Evolutionary conservation across 2,888 invertebrate genomes (phyloP), one percentile per base, ranked within the genome.

Genomic region (Linnaemya tessellans): DNA sequence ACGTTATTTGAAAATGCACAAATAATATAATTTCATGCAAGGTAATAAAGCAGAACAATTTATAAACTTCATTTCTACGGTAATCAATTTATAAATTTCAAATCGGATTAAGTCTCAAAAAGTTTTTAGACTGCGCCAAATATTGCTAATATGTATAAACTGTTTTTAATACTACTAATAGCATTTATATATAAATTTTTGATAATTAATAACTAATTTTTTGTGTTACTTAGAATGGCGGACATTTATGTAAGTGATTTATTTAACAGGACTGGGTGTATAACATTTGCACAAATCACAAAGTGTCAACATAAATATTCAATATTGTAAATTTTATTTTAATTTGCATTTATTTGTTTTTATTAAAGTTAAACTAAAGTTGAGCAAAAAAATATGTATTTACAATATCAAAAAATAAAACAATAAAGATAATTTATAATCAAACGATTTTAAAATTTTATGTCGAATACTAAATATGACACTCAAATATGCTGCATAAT

Each of bases 21-120:
- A 49, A 71, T 38, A 35, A 71, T 65, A 54, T 65, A 51, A 71
- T 51, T 67, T 60, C 49, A 67, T 49, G 51, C 49, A 22, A 70
- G 56, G 56, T 25, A 70, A 70, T 70, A 41, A 41, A 70, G 56
- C 70, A 13, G 10, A 70, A 35, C 22, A 56, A 56, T 65, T 25
- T 65, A 10, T 11, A 75, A 38, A 30, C 54, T 43, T 9, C 13
- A 18, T 35, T 41, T 22, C 13, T 49, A 22, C 10, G 18, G 15
- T 54, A 41, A 77, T 25, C 13, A 56, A 65, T 75, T 75, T 65
- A 65, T 65, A 51, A 65, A 54, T 10, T 18, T 43, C 18, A 51
- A 62, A 10, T 22, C n/a, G 22, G 11, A 41, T 64, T 64, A 22
- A 18, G 15, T 54, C 4, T 18, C 15, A 64, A 25, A 64, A 64